Evolutionary conservation across 2,113 vertebrate species (phyloP).

Genomic region (Lagopus leucura): DNA sequence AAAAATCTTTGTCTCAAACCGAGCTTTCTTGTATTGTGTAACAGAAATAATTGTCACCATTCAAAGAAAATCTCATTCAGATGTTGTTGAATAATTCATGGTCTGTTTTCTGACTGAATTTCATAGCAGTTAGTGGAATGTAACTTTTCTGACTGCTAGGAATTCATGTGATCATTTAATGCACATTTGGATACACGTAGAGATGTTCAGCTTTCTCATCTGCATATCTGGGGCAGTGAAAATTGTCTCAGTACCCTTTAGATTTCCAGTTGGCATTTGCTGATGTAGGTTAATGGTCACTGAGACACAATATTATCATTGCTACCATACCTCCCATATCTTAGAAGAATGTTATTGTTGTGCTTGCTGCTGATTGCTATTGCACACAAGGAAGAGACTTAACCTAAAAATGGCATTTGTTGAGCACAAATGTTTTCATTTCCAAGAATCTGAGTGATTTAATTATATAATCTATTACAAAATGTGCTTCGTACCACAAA

Average conservation of each 20-base stretch:
- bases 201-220: slow-evolving; percentile 33
- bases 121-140: slow-evolving; percentile 23
- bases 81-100: slow-evolving; percentile 61
- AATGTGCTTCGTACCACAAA: neutral
- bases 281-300: slow-evolving; percentile 5
- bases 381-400: neutral
- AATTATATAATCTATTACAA: slow-evolving; percentile 24
- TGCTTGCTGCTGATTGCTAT: neutral
- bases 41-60: neutral
- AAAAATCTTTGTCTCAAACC: neutral
- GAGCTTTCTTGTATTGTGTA: neutral
- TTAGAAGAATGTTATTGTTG: neutral
- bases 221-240: neutral
- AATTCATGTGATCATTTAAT: neutral
- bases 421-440: slow-evolving; percentile 35
- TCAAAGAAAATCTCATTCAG: slow-evolving; percentile 38
- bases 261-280: neutral
- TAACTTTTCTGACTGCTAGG: slow-evolving; percentile 25
- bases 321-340: neutral
- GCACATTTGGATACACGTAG: slow-evolving; percentile 8
- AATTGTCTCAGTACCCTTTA: neutral
- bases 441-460: neutral
- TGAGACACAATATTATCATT: neutral
- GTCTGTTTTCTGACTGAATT: slow-evolving; percentile 50
- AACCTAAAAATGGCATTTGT: slow-evolving; percentile 27